Evolutionary conservation across 1,140 invertebrate genomes (phyloP).

Genomic region (Chironomus striatipennis): DNA sequence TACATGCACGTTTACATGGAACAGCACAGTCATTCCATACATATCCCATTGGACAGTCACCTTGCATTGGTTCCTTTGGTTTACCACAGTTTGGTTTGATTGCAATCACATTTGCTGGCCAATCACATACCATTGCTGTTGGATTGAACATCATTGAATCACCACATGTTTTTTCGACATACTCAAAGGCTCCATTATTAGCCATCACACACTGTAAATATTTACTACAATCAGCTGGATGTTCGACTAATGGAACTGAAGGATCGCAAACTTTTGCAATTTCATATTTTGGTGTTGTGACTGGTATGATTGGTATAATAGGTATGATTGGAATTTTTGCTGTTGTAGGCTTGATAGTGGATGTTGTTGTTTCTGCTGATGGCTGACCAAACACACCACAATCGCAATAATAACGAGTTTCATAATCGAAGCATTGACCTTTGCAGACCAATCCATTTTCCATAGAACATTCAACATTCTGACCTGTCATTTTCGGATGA

Average conservation of each 20-base stretch:
- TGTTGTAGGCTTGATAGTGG: not conserved
- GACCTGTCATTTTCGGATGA: conserved; percentile 54
- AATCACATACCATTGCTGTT: conserved; percentile 49
- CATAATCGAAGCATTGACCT: conserved; percentile 55
- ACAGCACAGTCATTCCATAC: conserved; percentile 51
- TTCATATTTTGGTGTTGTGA: not conserved
- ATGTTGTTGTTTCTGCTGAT: conserved; percentile 26
- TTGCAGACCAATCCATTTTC: conserved; percentile 60
- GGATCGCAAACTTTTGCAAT: conserved; percentile 38
- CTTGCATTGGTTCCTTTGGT: conserved; percentile 28
- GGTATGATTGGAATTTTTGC: conserved; percentile 29
- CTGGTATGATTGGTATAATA: conserved; percentile 21
- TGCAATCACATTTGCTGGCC: conserved; percentile 49
- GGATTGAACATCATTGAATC: conserved; percentile 53
- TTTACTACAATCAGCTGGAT: conserved; percentile 47
- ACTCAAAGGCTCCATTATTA: conserved; percentile 32
- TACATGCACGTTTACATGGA: conserved; percentile 52
- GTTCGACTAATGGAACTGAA: conserved; percentile 41
- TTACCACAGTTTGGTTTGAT: conserved; percentile 51
- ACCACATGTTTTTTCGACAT: conserved; percentile 50
- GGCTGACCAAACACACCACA: conserved; percentile 40
- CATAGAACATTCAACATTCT: conserved; percentile 65
- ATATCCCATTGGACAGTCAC: conserved; percentile 39
- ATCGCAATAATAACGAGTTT: conserved; percentile 60
- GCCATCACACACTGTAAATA: conserved; percentile 50